Percentiles rank a stretch among this genome's conserved stretches.
These are phyloP conservation scores for Karalla daura DNA, from an alignment of 2,797 vertebrate genomes.

Conservation along the genomic window DNA sequence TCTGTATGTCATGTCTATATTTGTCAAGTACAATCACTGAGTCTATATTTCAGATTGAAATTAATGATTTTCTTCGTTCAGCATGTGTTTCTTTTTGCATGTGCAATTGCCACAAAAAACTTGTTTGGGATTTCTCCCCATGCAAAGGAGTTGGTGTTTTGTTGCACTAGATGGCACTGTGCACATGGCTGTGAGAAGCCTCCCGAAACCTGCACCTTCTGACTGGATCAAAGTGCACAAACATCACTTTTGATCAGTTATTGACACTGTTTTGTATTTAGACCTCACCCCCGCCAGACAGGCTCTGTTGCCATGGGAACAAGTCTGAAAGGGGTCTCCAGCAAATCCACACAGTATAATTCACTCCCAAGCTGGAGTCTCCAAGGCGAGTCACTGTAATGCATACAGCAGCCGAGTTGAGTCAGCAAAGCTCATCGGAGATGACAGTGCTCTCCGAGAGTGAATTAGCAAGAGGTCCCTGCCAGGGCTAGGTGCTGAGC, in stretches of 20 bases:
- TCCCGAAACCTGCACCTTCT: not conserved
- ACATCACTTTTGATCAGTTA: slow-evolving; percentile 61
- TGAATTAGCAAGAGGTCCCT: slow-evolving; percentile 61
- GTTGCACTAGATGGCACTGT: slow-evolving; percentile 81
- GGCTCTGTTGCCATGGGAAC: slow-evolving; percentile 50
- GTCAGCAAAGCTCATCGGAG: slow-evolving; percentile 73
- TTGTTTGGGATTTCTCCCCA: not conserved
- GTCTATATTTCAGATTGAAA: not conserved
- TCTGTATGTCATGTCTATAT: not conserved
- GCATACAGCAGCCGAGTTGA: slow-evolving; percentile 51
- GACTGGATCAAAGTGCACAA: slow-evolving; percentile 44
- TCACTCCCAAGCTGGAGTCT: slow-evolving; percentile 10
- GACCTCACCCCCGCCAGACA: slow-evolving; percentile 37
- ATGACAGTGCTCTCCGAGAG: slow-evolving; percentile 53
- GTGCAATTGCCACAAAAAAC: not conserved
- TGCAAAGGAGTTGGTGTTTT: not conserved
- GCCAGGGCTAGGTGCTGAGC: slow-evolving; percentile 61
- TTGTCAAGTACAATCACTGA: not conserved
- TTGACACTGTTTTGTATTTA: slow-evolving; percentile 60
- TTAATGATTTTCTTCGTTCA: not conserved
- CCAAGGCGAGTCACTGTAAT: slow-evolving; percentile 29
- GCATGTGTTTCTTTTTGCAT: not conserved
- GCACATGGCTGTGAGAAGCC: slow-evolving; percentile 44
- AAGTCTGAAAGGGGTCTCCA: slow-evolving; percentile 17
- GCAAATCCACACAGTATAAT: slow-evolving; percentile 28